phyloP scores from a whole-genome alignment of 2,113 vertebrate species.

The Dipodomys ordii region DNA sequence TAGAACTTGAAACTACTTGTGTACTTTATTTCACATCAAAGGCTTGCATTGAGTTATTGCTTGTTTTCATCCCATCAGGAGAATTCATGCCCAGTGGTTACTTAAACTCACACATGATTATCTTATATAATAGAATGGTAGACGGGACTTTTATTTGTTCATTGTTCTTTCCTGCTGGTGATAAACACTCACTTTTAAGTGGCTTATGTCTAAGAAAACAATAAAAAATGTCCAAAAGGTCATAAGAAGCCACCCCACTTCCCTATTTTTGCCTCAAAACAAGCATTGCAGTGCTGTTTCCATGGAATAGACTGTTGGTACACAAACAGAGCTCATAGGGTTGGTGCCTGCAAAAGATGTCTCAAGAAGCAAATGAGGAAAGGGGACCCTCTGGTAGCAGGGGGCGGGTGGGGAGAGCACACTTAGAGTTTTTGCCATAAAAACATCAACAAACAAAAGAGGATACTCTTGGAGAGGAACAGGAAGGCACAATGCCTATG shows the following conservation, averaged over 20 bases:
- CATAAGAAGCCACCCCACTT: constrained; percentile 36
- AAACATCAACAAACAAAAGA: neutral
- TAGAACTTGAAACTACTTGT: neutral
- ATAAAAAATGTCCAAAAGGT: constrained; percentile 27
- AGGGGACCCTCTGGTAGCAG: neutral
- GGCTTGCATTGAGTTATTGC: neutral
- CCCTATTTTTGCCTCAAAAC: constrained; percentile 56
- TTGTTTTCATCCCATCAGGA: neutral
- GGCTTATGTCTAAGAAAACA: neutral
- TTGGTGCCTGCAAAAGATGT: no score
- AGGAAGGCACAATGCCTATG: no score
- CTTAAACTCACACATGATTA: constrained; percentile 16
- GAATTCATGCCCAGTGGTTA: neutral
- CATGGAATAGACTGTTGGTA: neutral
- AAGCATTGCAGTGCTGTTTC: neutral
- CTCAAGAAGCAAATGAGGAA: neutral
- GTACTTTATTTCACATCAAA: neutral
- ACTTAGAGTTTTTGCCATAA: neutral
- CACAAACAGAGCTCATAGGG: constrained; percentile 21
- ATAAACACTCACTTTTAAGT: neutral
- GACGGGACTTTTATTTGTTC: constrained; percentile 17
- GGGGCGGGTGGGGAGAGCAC: no score
- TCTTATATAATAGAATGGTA: neutral
- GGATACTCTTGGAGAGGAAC: no score
- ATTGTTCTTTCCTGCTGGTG: constrained; percentile 1